Evolutionary conservation across 30 jellyfish, hydroid and myxozoan species (phyloP).

Genomic region (Catostylus mosaicus): DNA sequence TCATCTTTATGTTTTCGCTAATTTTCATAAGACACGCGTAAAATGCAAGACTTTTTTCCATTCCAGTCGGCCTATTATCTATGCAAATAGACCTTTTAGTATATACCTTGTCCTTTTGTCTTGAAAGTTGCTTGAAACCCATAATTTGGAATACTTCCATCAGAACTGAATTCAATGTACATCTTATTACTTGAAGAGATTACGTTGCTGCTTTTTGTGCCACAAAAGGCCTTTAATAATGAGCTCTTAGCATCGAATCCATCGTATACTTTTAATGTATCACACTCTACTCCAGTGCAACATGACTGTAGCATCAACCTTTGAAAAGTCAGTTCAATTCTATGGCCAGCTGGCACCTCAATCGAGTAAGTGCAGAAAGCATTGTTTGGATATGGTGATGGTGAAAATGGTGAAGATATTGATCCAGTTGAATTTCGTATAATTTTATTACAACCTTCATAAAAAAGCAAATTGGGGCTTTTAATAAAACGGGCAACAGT

Average conservation of each 20-base stretch:
- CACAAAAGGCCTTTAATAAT: slow-evolving; percentile 11
- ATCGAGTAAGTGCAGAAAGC: slow-evolving; percentile 48
- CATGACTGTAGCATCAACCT: slow-evolving; percentile 19
- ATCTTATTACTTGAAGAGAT: slow-evolving; percentile 11
- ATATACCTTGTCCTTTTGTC: slow-evolving; percentile 17
- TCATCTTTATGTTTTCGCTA: too few relatives aligned
- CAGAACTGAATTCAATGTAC: slow-evolving; percentile 20
- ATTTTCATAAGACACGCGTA: too few relatives aligned
- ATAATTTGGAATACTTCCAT: slow-evolving; percentile 25
- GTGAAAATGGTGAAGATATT: slow-evolving; percentile 60
- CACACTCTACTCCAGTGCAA: slow-evolving; percentile 6
- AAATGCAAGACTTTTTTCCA: too few relatives aligned
- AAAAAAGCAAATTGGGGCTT: not conserved
- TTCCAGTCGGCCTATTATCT: too few relatives aligned
- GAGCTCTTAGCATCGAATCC: not conserved
- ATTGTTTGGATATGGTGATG: slow-evolving; percentile 57
- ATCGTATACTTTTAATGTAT: slow-evolving; percentile 8
- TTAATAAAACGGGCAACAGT: too few relatives aligned
- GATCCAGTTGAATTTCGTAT: slow-evolving; percentile 47
- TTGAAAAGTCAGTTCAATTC: slow-evolving; percentile 18
- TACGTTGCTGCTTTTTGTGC: not conserved
- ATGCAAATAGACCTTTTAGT: not conserved
- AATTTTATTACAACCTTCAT: slow-evolving; percentile 64
- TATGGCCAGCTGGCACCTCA: slow-evolving; percentile 12
- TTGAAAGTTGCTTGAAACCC: slow-evolving; percentile 21